Evolutionary conservation across 2,888 invertebrate genomes (phyloP).

Genomic region (Cheilosia vulpina): DNA sequence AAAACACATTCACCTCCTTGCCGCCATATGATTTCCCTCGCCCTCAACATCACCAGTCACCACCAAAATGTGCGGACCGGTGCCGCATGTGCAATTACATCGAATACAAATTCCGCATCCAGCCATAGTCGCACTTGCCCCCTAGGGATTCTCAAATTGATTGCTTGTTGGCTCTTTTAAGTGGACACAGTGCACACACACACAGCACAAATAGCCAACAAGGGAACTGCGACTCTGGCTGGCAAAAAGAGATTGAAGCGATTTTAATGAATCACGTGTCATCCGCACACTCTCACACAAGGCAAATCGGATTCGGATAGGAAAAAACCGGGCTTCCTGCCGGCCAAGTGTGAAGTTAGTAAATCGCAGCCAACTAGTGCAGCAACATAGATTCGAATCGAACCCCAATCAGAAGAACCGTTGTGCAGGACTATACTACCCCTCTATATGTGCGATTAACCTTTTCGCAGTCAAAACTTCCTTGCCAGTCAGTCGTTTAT

Average conservation of each 20-base stretch:
- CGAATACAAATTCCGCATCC: slow-evolving; percentile 26
- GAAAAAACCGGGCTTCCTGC: slow-evolving; percentile 45
- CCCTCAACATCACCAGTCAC: neutral
- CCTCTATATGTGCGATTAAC: slow-evolving; percentile 64
- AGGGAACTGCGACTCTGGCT: slow-evolving; percentile 42
- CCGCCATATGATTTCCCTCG: neutral
- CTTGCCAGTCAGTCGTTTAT: slow-evolving; percentile 52
- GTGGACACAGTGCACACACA: slow-evolving; percentile 52
- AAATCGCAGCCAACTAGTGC: slow-evolving; percentile 51
- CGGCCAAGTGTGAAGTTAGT: slow-evolving; percentile 3
- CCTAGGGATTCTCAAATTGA: slow-evolving; percentile 66
- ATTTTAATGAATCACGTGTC: slow-evolving; percentile 75
- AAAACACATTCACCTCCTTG: slow-evolving; percentile 1
- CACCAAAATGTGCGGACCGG: neutral
- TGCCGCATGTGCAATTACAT: slow-evolving; percentile 38
- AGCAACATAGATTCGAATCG: slow-evolving; percentile 31
- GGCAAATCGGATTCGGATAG: slow-evolving; percentile 25
- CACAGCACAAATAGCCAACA: slow-evolving; percentile 62
- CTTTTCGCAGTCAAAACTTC: slow-evolving; percentile 60
- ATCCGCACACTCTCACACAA: slow-evolving; percentile 63
- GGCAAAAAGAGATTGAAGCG: slow-evolving; percentile 55
- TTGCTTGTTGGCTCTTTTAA: slow-evolving; percentile 72
- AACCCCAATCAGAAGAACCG: slow-evolving; percentile 66
- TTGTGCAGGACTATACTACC: slow-evolving; percentile 15
- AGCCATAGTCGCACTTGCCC: slow-evolving; percentile 36